Base-by-base conservation (phyloP, 2,113 vertebrate species). In the Calonectris borealis region DNA sequence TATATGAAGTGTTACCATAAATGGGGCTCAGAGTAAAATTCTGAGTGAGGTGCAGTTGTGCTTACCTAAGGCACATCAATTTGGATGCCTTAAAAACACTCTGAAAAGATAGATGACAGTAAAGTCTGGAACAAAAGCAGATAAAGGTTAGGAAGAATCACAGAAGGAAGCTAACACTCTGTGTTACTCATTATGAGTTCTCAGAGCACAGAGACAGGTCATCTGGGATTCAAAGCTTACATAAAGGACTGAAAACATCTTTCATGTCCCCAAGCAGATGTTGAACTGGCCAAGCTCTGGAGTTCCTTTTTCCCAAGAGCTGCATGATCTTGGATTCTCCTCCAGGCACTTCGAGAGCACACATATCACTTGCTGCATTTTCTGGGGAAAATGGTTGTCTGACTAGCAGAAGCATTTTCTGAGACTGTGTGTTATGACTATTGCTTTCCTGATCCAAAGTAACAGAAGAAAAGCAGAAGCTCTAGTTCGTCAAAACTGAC, bases 21-120 rank as follows among this genome's bases (percentile, higher is more conserved):
- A 86, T 2, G 11, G 21, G 20, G 12, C 44, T 93, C 36, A 66
- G 36, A 42, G n/a, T 3, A 68, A 60, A 91, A 34, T 48, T 62
- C n/a, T 46, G 21, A 65, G 17, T 31, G 49, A 58, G 55, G 7
- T 14, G 17, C 24, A 79, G 14, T 6, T 66, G 60, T 75, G 48
- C n/a, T 29, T 73, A 17, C 38, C 25, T 14, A 6, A 6, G 5
- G 14, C 44, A 32, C 5, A 36, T 29, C 24, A 38, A 11, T 29
- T 10, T 25, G 42, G 11, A 49, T 40, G 16, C 10, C 34, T 64
- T 78, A 61, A 72, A 34, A 69, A 44, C 2, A 5, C 7, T 38
- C n/a, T 55, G 85, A 64, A 48, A 82, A 42, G 26, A 27, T 2
- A 8, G 0, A 0, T 16, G 31, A 42, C 20, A 44, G 10, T 11